These are phyloP conservation scores for Drosophila baimaii DNA, from an alignment of 1,140 invertebrate genomes.

Conservation along the genomic window DNA sequence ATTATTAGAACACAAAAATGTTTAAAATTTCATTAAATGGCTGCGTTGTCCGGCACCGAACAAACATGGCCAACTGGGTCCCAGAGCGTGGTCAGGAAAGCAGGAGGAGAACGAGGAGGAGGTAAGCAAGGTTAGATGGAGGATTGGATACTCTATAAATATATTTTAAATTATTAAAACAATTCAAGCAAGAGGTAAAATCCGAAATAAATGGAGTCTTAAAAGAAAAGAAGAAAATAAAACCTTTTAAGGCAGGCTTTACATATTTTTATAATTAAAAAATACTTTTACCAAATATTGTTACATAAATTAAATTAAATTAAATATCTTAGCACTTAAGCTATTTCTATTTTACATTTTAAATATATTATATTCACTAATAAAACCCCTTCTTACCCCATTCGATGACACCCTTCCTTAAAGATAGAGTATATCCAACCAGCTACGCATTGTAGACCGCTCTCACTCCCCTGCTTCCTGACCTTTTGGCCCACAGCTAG, in stretches of 20 bases:
- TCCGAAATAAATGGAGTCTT: too few relatives aligned
- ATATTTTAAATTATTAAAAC: neutral
- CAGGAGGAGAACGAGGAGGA: neutral
- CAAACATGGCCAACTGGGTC: conserved; percentile 37
- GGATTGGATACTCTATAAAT: conserved; percentile 1
- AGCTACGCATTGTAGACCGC: conserved; percentile 7
- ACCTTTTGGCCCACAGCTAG: conserved; percentile 49
- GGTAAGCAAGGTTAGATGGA: neutral
- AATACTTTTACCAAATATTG: too few relatives aligned
- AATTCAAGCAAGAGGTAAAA: neutral
- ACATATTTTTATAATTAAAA: too few relatives aligned
- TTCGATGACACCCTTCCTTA: neutral
- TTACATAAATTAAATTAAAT: too few relatives aligned
- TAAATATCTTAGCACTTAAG: too few relatives aligned
- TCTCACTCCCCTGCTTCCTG: conserved; percentile 1
- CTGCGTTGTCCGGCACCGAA: conserved; percentile 46
- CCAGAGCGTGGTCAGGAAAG: conserved; percentile 21
- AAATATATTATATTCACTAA: fast-evolving
- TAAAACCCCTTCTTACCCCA: neutral
- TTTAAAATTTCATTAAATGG: conserved; percentile 80
- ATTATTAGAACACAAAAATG: conserved; percentile 80
- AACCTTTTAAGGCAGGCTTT: too few relatives aligned
- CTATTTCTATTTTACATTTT: too few relatives aligned
- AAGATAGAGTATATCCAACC: conserved; percentile 9
- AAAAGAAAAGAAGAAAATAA: too few relatives aligned